Conservation (phyloP, 2,113 vertebrate species). For the Toxotes jaculatrix region DNA sequence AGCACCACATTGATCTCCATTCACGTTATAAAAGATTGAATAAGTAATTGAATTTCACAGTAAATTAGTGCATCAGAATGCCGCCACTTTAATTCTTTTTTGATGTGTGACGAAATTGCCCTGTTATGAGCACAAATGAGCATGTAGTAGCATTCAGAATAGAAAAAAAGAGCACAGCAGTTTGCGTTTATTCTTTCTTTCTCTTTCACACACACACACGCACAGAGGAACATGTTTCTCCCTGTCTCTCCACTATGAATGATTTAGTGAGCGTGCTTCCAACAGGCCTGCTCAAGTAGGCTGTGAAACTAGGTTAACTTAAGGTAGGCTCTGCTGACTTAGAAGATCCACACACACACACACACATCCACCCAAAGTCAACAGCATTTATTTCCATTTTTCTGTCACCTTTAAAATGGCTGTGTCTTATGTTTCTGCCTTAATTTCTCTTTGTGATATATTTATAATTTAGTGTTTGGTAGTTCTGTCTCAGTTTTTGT, state of each 20-base stretch:
- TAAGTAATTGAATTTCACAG: constrained; percentile 53
- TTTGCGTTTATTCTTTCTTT: constrained; percentile 29
- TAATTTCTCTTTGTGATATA: not conserved
- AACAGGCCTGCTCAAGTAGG: constrained; percentile 60
- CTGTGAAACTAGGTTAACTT: constrained; percentile 77
- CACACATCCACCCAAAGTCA: constrained; percentile 30
- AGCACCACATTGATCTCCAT: constrained; percentile 19
- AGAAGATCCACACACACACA: constrained; percentile 45
- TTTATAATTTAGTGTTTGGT: not conserved
- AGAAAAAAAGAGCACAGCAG: constrained; percentile 27
- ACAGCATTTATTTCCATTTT: constrained; percentile 43
- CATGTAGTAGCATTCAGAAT: constrained; percentile 17
- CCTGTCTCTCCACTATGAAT: constrained; percentile 75
- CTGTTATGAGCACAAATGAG: constrained; percentile 13
- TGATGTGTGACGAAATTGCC: constrained; percentile 16
- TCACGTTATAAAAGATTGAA: constrained; percentile 48
- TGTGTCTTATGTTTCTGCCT: not conserved
- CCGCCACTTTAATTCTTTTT: constrained; percentile 15
- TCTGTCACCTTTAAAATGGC: not conserved
- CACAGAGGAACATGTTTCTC: constrained; percentile 64
- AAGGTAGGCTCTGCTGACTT: constrained; percentile 64
- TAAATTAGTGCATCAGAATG: constrained; percentile 32
- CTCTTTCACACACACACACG: constrained; percentile 18
- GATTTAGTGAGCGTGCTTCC: constrained; percentile 78
- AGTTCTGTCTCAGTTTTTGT: not conserved